Evolutionary conservation across 1,140 invertebrate species (phyloP).

Genomic region (Meloidogyne exigua): DNA sequence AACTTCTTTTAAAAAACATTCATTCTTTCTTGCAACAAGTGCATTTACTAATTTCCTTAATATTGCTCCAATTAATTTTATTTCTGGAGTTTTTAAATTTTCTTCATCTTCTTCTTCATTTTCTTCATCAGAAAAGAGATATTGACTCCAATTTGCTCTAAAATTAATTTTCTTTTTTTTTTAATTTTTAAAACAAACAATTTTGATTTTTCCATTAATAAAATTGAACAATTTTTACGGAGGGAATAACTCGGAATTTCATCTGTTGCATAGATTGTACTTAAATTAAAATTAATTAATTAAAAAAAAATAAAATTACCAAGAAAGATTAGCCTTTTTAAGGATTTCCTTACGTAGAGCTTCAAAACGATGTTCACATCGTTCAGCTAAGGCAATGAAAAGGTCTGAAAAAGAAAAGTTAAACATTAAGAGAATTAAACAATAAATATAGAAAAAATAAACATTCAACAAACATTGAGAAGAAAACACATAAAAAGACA

Average conservation of each 20-base stretch:
- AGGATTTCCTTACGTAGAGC: constrained; percentile 35
- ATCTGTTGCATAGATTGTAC: constrained; percentile 51
- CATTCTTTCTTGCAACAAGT: background rate
- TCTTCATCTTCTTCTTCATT: background rate
- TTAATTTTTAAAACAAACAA: constrained; percentile 31
- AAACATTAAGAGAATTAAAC: background rate
- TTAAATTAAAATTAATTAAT: constrained; percentile 24
- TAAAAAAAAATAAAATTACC: constrained; percentile 24
- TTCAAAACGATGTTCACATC: constrained; percentile 11
- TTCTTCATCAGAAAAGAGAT: constrained; percentile 14
- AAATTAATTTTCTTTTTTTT: background rate
- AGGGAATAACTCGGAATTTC: constrained; percentile 45
- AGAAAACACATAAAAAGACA: no score
- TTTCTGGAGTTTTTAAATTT: background rate
- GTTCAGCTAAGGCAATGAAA: constrained; percentile 44
- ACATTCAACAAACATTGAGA: no score
- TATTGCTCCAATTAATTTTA: constrained; percentile 15
- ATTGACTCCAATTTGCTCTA: constrained; percentile 24
- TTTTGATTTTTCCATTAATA: constrained; percentile 42
- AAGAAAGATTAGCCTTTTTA: constrained; percentile 31
- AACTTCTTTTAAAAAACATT: background rate
- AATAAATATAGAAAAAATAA: no score
- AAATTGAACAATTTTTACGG: constrained; percentile 39
- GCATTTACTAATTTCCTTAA: constrained; percentile 13
- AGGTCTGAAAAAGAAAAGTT: constrained; percentile 38